Conservation (phyloP, 37 sponge, comb jelly and placozoan species). For the Halichondria panicea region DNA sequence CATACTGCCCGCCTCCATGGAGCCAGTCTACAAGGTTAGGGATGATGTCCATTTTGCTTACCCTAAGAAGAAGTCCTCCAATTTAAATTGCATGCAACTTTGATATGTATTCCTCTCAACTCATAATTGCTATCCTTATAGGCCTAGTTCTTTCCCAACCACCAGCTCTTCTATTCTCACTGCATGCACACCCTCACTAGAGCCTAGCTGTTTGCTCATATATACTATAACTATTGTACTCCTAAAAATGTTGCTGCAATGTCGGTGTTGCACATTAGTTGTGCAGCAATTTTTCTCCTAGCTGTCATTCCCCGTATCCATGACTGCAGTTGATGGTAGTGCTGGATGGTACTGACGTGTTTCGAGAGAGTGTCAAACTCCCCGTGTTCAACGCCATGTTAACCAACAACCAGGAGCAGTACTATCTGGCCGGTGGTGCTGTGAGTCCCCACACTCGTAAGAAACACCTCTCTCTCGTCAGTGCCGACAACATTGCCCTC, state of each 20-base stretch:
- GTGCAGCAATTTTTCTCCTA: not conserved
- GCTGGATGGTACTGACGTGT: conserved; percentile 48
- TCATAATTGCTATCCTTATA: too few relatives aligned
- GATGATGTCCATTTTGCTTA: not conserved
- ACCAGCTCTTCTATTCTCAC: not conserved
- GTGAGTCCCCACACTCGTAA: conserved; percentile 36
- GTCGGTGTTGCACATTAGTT: not conserved
- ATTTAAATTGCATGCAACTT: not conserved
- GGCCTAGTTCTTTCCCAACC: not conserved
- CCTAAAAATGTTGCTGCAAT: not conserved
- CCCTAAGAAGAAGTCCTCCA: not conserved
- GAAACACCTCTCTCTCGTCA: conserved; percentile 39
- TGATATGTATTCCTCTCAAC: not conserved
- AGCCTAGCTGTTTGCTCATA: not conserved
- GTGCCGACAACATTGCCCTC: conserved; percentile 25
- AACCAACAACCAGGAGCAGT: conserved; percentile 1
- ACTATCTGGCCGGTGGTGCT: conserved; percentile 67
- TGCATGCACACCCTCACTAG: conserved; percentile 11
- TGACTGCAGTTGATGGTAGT: conserved; percentile 38
- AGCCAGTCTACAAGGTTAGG: conserved; percentile 28
- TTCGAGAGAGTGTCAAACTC: not conserved
- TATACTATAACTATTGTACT: not conserved
- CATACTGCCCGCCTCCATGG: conserved; percentile 23
- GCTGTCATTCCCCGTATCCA: not conserved
- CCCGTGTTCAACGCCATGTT: not conserved